Percentiles rank a stretch among this genome's conserved stretches.
phyloP scores from a whole-genome alignment of 2,113 vertebrate genomes.

The Ursus arctos region DNA sequence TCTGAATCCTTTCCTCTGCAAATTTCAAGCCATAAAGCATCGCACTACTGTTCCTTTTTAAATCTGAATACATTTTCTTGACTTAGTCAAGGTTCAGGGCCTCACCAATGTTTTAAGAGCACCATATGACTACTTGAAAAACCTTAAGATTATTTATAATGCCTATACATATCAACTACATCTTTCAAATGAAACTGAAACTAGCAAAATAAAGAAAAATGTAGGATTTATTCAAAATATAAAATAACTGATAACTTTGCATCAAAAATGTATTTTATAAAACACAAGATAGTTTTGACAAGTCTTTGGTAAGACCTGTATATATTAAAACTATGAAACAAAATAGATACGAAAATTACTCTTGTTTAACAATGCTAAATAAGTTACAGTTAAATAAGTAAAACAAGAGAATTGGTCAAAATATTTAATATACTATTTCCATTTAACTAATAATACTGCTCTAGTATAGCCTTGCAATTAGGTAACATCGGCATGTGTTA shows the following conservation, averaged over 20 bases:
- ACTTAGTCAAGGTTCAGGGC: slow-evolving; percentile 81
- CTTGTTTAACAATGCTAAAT: not conserved
- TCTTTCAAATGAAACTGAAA: slow-evolving; percentile 56
- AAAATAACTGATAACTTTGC: not conserved
- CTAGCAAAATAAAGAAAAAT: slow-evolving; percentile 40
- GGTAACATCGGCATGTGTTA: not conserved
- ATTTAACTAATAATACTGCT: not conserved
- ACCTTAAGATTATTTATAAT: slow-evolving; percentile 68
- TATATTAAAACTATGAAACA: not conserved
- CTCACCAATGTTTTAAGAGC: not conserved
- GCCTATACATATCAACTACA: slow-evolving; percentile 12
- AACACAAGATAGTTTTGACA: slow-evolving; percentile 4
- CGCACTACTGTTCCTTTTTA: slow-evolving; percentile 65
- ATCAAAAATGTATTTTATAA: slow-evolving; percentile 21
- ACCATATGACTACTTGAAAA: slow-evolving; percentile 77
- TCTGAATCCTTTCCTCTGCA: slow-evolving; percentile 78
- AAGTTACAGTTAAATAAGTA: not conserved
- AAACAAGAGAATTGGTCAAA: not conserved
- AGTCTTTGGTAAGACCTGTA: not conserved
- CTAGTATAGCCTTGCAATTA: not conserved
- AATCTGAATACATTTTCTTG: slow-evolving; percentile 77
- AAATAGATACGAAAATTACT: not conserved
- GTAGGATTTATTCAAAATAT: slow-evolving; percentile 57
- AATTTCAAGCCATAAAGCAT: slow-evolving; percentile 82
- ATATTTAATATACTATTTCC: not conserved